Evolutionary conservation across 2,113 vertebrate genomes (phyloP), one percentile per base, ranked within the genome.

Genomic region (Fulica atra): DNA sequence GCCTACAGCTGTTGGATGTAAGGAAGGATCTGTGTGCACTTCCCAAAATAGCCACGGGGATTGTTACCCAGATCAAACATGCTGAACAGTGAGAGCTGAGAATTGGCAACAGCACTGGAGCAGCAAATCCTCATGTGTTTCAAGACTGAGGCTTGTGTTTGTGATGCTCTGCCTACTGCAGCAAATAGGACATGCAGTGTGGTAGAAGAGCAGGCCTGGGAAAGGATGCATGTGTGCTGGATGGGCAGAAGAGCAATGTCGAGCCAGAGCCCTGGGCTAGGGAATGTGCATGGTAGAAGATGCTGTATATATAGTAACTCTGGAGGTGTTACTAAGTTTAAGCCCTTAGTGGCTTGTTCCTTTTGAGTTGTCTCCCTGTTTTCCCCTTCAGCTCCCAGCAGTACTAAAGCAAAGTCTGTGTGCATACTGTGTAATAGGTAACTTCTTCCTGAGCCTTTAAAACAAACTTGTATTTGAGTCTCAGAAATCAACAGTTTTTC

Each of bases 161-260:
- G 44, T 82, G 50, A 4, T 5, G 2, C 54, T 40, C 31, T 69
- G 35, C 35, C 33, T 82, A 0, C 54, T 69, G 54, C 36, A 73
- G 35, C 59, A 51, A n/a, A 6, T 16, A 3, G 1, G 7, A 8
- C 2, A 2, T 1, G 0, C 6, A 7, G 35, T 11, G 8, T 17
- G 1, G 1, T 2, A 16, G 63, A 33, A 18, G 35, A 44, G 53
- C 69, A 66, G 53, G 35, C 42, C 71, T 88, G 48, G 74, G n/a
- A 11, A 15, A 2, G 13, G 2, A 13, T 26, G 5, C 4, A 1
- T 1, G 25, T 40, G 40, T 26, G 21, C 51, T 40, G 44, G 56
- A 7, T 36, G 48, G 23, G 35, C 28, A 36, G 64, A 51, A 40
- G 7, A 29, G 28, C n/a, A 2, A 3, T 9, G 36, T 16, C 60